Conservation (phyloP, 2,888 invertebrate genomes). For the Polyploca ridens region DNA sequence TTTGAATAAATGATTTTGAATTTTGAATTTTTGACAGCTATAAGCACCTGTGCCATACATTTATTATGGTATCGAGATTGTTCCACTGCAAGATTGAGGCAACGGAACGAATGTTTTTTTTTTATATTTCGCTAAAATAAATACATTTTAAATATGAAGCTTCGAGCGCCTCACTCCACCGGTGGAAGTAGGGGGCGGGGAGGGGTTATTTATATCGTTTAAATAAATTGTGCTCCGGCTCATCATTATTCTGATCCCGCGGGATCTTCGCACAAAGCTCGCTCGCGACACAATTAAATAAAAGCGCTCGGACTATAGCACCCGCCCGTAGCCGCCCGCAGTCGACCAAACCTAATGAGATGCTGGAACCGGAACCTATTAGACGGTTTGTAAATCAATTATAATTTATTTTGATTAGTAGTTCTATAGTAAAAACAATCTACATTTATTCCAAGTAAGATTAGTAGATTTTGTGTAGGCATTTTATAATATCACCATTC, state of each 20-base stretch:
- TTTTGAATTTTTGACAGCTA: too few relatives aligned
- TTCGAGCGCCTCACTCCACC: neutral
- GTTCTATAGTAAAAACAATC: too few relatives aligned
- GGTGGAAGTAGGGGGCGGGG: neutral
- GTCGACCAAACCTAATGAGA: too few relatives aligned
- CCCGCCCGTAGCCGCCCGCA: slow-evolving; percentile 8
- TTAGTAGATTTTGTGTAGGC: too few relatives aligned
- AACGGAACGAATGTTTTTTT: neutral
- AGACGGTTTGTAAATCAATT: too few relatives aligned
- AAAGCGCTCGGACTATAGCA: slow-evolving; percentile 20
- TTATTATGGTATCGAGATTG: too few relatives aligned
- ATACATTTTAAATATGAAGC: neutral
- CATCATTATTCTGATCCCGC: slow-evolving; percentile 22
- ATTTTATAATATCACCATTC: too few relatives aligned
- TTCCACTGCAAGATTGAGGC: neutral
- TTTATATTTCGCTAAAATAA: neutral
- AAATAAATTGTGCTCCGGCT: slow-evolving; percentile 32
- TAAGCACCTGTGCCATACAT: too few relatives aligned
- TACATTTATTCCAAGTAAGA: too few relatives aligned
- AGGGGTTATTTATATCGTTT: slow-evolving; percentile 18
- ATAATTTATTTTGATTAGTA: too few relatives aligned
- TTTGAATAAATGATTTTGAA: too few relatives aligned
- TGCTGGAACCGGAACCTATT: too few relatives aligned
- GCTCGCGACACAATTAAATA: slow-evolving; percentile 14
- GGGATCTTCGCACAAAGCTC: slow-evolving; percentile 20